phyloP scores from a whole-genome alignment of 2,888 invertebrate species.

The Halictus quadricinctus region DNA sequence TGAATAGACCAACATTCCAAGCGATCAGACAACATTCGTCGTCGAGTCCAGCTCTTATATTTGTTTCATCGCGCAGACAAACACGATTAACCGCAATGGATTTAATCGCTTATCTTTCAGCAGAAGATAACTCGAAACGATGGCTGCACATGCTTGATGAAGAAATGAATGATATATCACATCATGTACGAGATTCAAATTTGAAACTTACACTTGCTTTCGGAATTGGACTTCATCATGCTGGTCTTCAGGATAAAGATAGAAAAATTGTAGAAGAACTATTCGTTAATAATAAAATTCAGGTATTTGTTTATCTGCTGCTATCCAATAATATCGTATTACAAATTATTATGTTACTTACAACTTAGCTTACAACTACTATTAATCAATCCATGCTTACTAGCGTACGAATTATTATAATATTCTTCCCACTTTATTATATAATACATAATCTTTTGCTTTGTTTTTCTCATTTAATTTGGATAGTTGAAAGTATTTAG shows the following conservation, averaged over 20 bases:
- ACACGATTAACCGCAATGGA: constrained; percentile 98
- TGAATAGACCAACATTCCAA: constrained; percentile 99
- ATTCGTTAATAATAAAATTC: constrained; percentile 97
- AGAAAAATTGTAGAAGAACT: constrained; percentile 95
- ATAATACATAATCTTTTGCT: neutral
- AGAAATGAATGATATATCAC: constrained; percentile 91
- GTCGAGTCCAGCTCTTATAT: constrained; percentile 94
- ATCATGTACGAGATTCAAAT: constrained; percentile 91
- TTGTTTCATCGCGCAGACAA: constrained; percentile 98
- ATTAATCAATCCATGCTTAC: too few relatives aligned
- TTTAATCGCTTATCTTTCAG: constrained; percentile 94
- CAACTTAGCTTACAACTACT: neutral
- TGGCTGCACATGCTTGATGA: constrained; percentile 95
- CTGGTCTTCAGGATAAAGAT: constrained; percentile 97
- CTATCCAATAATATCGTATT: neutral
- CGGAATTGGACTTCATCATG: constrained; percentile 99
- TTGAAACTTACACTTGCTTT: constrained; percentile 96
- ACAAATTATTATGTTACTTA: neutral
- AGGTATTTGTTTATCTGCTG: constrained; percentile 83
- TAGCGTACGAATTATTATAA: neutral
- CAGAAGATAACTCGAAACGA: constrained; percentile 96
- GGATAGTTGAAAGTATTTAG: neutral
- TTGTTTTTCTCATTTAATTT: neutral
- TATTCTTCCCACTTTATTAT: neutral
- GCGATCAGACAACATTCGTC: constrained; percentile 97